Base-by-base conservation (phyloP, 37 sponge, comb jelly and placozoan genomes). In the Mnemiopsis leidyi region DNA sequence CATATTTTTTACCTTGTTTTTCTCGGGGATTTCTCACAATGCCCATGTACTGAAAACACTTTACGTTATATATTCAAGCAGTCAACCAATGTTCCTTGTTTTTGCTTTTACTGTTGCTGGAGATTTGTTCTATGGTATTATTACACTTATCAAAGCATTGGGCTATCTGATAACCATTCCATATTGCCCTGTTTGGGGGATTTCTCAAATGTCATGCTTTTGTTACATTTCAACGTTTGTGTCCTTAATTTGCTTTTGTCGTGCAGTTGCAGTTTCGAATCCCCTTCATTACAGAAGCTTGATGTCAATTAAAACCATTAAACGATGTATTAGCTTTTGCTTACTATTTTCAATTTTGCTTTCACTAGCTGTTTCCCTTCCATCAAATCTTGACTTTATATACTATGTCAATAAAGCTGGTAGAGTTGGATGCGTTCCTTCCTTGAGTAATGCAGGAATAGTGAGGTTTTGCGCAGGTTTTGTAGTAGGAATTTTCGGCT, bases 71-170 rank as follows among this genome's bases (percentile, higher is more conserved):
- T 77, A 77, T 32, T 77, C 79, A 5, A 77, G 16, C 32, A 77
- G 32, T 13, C 79, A 77, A 18, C 79, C 79, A 26, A 77, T 77
- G 79, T 77, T 77, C 36, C 26, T 77, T 26, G 79, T 77, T 0
- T 77, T 77, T 77, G 79, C 32, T 32, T 77, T 77, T 77, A 77
- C 79, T 3, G 32, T 77, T 16, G 79, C 79, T 32, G 79, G 79
- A 33, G 32, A 77, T 32, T 13, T 77, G 0, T 1, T 77, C 33
- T 31, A 77, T 77, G 79, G 79, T 31, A 32, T 77, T 5, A 32
- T 28, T 1, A 77, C 79, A 77, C 20, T 77, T 1, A 34, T 32
- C 1, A 77, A 77, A 77, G 79, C 32, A 31, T 32, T 77, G 33
- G 79, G 79, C 9, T 77, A 77, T 77, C 34, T 77, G 1, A 77